Evolutionary conservation across 2,113 vertebrate species (phyloP).

Genomic region (Calypte anna): DNA sequence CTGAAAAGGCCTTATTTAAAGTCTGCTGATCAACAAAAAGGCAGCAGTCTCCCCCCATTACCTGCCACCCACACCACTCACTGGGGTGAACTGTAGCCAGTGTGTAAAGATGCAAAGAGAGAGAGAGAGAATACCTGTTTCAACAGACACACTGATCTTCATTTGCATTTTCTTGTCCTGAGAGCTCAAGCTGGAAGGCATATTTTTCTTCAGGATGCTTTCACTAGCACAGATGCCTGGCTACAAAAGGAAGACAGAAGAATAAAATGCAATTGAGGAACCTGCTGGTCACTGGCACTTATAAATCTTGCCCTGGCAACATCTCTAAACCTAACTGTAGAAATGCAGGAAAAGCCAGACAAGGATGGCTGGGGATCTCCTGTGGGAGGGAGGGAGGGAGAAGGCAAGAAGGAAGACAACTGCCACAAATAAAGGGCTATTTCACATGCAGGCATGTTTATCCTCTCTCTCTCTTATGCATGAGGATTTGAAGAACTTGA

Average conservation of each 20-base stretch:
- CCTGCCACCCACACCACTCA: neutral
- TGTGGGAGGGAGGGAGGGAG: neutral
- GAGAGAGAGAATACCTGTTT: constrained; percentile 74
- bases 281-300: neutral
- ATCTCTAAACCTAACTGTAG: neutral
- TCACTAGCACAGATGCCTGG: constrained; percentile 15
- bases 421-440: neutral
- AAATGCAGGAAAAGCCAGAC: neutral
- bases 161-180: constrained; percentile 49
- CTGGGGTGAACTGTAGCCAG: neutral
- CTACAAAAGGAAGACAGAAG: constrained; percentile 60
- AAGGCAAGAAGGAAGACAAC: neutral
- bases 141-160: constrained; percentile 42
- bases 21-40: neutral
- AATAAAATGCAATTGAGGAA: constrained; percentile 14
- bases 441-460: neutral
- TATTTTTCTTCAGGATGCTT: constrained; percentile 53
- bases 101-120: neutral
- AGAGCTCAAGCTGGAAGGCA: constrained; percentile 19
- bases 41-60: neutral
- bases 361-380: neutral
- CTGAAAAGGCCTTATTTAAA: neutral
- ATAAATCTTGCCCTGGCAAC: neutral
- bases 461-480: neutral
- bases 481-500: neutral